phyloP scores from a whole-genome alignment of 1,140 invertebrate genomes.

The Thalassaphorura encarpata region DNA sequence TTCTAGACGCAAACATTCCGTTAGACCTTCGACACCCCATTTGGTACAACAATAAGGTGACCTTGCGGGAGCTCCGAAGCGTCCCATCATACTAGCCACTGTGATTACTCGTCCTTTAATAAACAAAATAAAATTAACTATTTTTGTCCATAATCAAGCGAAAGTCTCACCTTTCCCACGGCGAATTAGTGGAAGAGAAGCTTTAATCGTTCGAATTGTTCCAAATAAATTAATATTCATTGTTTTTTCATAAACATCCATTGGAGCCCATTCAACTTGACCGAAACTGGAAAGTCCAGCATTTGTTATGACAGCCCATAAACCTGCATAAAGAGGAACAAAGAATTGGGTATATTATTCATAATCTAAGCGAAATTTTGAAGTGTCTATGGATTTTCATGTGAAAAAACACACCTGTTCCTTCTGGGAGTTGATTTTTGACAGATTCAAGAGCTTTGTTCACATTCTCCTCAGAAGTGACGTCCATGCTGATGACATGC shows the following conservation, averaged over 20 bases:
- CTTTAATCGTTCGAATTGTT: conserved; percentile 42
- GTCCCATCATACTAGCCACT: conserved; percentile 49
- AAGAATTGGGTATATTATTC: not conserved
- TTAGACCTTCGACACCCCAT: conserved; percentile 68
- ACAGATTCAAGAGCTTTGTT: conserved; percentile 61
- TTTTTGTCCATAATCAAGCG: not conserved
- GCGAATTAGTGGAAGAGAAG: conserved; percentile 67
- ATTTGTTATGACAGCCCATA: conserved; percentile 26
- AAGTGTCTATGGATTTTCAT: not conserved
- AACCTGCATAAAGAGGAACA: not conserved
- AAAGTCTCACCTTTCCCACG: conserved; percentile 56
- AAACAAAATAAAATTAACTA: not conserved
- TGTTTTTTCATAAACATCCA: conserved; percentile 57
- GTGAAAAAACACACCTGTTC: no score
- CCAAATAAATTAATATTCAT: conserved; percentile 66
- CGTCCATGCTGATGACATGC: conserved; percentile 60
- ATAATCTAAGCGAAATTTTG: no score
- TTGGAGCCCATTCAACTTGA: conserved; percentile 77
- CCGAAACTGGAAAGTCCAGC: conserved; percentile 55
- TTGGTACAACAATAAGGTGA: conserved; percentile 66
- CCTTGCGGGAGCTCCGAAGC: conserved; percentile 60
- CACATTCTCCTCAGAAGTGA: conserved; percentile 61
- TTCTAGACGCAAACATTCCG: conserved; percentile 67
- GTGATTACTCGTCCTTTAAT: conserved; percentile 37
- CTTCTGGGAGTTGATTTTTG: conserved; percentile 60